Conservation (phyloP, 1,140 invertebrate species). For the Whitmania pigra region DNA sequence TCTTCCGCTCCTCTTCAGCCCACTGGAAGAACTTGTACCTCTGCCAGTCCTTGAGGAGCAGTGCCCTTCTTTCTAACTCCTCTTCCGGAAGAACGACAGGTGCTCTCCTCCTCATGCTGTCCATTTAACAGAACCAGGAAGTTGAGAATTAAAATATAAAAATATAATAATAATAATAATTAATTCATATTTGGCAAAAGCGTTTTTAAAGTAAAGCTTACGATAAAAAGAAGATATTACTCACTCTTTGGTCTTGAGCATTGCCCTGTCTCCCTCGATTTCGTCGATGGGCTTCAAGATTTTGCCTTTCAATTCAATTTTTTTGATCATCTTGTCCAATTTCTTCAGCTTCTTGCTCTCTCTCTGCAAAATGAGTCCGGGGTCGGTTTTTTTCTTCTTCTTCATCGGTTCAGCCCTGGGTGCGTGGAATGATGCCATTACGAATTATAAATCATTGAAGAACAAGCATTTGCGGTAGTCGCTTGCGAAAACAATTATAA, state of each 20-base stretch:
- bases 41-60: slow-evolving; percentile 59
- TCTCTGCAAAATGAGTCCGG: slow-evolving; percentile 15
- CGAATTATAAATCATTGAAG: too few relatives aligned
- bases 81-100: slow-evolving; percentile 40
- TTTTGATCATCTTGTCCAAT: slow-evolving; percentile 28
- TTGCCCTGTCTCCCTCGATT: slow-evolving; percentile 25
- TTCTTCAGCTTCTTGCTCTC: slow-evolving; percentile 28
- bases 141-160: background rate
- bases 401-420: slow-evolving; percentile 28
- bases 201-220: background rate
- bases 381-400: slow-evolving; percentile 29
- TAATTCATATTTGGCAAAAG: too few relatives aligned
- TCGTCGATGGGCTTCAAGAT: slow-evolving; percentile 30
- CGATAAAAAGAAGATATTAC: background rate
- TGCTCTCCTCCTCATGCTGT: slow-evolving; percentile 48
- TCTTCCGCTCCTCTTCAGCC: slow-evolving; percentile 50
- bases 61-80: slow-evolving; percentile 46
- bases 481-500: too few relatives aligned
- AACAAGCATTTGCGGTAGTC: too few relatives aligned
- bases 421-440: too few relatives aligned
- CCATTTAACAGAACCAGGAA: background rate
- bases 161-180: too few relatives aligned
- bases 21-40: slow-evolving; percentile 54
- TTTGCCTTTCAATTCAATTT: slow-evolving; percentile 25
- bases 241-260: slow-evolving; percentile 21